A percentile compares a stretch with the other conserved stretches of the same genome.
These are phyloP conservation scores for Quadroppia sp. DNA, from an alignment of 2,888 invertebrate genomes.

Conservation along the genomic window DNA sequence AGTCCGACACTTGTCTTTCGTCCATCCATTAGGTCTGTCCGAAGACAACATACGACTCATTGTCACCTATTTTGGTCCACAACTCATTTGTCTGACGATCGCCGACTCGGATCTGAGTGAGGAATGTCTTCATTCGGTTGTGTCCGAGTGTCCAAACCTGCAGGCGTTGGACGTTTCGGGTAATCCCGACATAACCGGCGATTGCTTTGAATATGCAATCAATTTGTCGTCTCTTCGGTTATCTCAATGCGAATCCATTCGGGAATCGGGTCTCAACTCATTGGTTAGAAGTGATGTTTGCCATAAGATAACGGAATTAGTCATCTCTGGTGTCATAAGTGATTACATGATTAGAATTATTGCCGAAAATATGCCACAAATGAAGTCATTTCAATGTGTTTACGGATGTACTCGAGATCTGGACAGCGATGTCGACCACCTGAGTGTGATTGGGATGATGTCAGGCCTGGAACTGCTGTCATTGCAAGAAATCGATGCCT, in stretches of 20 bases:
- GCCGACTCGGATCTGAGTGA: conserved; percentile 19
- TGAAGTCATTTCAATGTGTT: conserved; percentile 13
- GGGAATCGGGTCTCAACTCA: conserved; percentile 1
- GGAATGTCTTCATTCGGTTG: neutral
- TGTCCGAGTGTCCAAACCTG: neutral
- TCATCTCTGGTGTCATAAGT: conserved; percentile 19
- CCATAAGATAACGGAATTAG: neutral
- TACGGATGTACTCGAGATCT: conserved; percentile 27
- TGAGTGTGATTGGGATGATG: neutral
- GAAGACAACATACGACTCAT: neutral
- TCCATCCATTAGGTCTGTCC: conserved; percentile 30
- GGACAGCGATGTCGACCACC: conserved; percentile 5
- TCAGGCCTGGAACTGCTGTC: conserved; percentile 14
- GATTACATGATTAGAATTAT: conserved; percentile 27
- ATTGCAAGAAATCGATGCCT: conserved; percentile 22
- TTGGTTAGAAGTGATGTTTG: neutral
- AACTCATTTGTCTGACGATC: neutral
- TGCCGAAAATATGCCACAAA: neutral
- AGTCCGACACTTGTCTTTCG: neutral
- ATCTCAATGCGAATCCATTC: conserved; percentile 18
- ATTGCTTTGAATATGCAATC: conserved; percentile 9
- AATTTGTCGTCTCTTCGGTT: conserved; percentile 14
- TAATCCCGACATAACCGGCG: conserved; percentile 17
- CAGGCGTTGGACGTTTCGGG: neutral
- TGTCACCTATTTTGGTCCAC: conserved; percentile 26